Evolutionary conservation across 2,888 invertebrate species (phyloP).

Genomic region (Eustalomyia histrio): DNA sequence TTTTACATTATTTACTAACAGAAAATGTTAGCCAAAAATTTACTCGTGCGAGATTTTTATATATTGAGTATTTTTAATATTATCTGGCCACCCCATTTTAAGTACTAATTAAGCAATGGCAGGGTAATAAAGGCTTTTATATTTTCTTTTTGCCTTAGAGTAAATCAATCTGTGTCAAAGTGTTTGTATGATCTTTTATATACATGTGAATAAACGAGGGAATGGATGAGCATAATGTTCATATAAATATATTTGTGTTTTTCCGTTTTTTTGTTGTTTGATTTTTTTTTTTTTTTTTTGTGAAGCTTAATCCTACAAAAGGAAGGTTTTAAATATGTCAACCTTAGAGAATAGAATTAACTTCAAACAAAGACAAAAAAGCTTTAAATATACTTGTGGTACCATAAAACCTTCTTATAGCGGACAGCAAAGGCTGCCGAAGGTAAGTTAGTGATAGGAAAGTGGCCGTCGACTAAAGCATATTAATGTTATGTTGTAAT

Average conservation of each 20-base stretch:
- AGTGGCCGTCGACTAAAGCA: no score
- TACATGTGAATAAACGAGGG: constrained; percentile 36
- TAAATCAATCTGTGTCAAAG: constrained; percentile 65
- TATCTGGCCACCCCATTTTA: constrained; percentile 11
- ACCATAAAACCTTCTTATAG: no score
- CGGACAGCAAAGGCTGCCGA: no score
- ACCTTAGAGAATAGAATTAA: constrained; percentile 50
- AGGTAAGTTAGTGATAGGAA: no score
- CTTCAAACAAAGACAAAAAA: constrained; percentile 47
- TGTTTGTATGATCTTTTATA: constrained; percentile 53
- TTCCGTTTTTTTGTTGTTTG: constrained; percentile 9
- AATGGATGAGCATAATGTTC: constrained; percentile 30
- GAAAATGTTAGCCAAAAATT: no score
- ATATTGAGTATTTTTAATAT: no score
- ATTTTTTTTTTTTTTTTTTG: constrained; percentile 19
- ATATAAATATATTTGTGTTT: constrained; percentile 8
- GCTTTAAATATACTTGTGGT: background rate
- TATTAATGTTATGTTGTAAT: no score
- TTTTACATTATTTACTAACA: no score
- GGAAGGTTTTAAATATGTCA: constrained; percentile 58
- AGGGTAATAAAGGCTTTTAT: constrained; percentile 21
- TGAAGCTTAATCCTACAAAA: constrained; percentile 23
- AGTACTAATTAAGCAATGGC: background rate
- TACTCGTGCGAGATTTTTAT: no score
- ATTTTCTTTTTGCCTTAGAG: constrained; percentile 12